Evolutionary conservation across 2,888 invertebrate species (phyloP).

Genomic region (Zhengitettix transpicula): DNA sequence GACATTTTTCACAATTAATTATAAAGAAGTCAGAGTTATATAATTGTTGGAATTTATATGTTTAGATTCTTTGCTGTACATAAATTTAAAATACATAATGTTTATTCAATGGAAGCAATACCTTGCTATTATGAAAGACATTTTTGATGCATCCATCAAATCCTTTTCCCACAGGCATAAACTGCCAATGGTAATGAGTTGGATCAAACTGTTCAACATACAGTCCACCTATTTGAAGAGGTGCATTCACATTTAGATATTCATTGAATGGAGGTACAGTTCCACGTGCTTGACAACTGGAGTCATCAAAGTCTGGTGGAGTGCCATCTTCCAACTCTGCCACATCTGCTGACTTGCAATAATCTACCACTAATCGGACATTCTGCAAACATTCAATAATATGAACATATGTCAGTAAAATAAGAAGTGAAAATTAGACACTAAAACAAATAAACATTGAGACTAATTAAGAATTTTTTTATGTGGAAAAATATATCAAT

Average conservation of each 20-base stretch:
- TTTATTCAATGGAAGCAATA: constrained; percentile 7
- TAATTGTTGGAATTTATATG: too few species aligned
- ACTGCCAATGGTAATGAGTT: constrained; percentile 76
- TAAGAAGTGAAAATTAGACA: not conserved
- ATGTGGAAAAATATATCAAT: too few species aligned
- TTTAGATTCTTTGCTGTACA: too few species aligned
- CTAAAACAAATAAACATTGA: not conserved
- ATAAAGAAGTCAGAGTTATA: too few species aligned
- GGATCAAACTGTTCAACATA: constrained; percentile 82
- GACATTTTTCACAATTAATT: too few species aligned
- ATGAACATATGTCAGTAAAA: not conserved
- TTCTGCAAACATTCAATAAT: constrained; percentile 28
- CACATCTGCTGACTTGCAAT: constrained; percentile 76
- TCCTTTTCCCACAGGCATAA: constrained; percentile 74
- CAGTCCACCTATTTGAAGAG: constrained; percentile 86
- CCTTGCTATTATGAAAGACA: constrained; percentile 79
- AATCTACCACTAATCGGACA: constrained; percentile 83
- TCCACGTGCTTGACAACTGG: constrained; percentile 77
- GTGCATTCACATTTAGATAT: constrained; percentile 88
- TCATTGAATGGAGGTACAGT: constrained; percentile 88
- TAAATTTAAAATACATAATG: not conserved
- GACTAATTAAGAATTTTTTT: too few species aligned
- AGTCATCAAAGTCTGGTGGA: constrained; percentile 74
- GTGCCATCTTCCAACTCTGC: constrained; percentile 81
- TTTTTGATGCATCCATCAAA: constrained; percentile 95